Evolutionary conservation across 2,888 invertebrate species (phyloP), one percentile per base, ranked within the genome.

Genomic region (Chymomyza fuscimana): DNA sequence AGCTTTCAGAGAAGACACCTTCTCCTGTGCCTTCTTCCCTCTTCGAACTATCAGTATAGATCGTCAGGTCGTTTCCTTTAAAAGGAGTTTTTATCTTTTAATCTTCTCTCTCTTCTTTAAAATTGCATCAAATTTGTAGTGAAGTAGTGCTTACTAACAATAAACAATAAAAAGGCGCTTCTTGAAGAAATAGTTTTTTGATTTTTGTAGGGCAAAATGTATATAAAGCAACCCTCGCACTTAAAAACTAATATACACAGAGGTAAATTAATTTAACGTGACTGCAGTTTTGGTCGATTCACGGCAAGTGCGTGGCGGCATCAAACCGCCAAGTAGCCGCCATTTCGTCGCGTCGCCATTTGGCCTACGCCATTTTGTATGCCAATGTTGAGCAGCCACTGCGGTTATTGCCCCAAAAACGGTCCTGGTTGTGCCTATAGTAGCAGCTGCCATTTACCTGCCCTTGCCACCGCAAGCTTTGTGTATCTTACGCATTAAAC

Each of bases 181-280:
- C 25, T 25, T 25, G 25, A 25, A 25, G 19, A 25, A 25, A 25
- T 4, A 25, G 4, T 25, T 25, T 25, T 25, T 25, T 25, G 4
- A 22, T 3, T 3, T n/a, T n/a, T n/a, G 19, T 19, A 19, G 1
- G 19, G 19, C 32, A 7, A 32, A 32, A 32, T 9, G 25, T 32
- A 7, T 32, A 7, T 32, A 9, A 9, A 9, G 9, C 32, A 32
- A 32, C 32, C 32, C 32, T 32, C 32, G 32, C 32, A 32, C 5
- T 9, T 7, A 7, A 5, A 32, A 32, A 7, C 32, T 7, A 32
- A 32, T 32, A 32, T 32, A 32, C 32, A 69, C 63, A 63, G 67
- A 74, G 87, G 87, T 86, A 86, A 86, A 86, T 86, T 86, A 86
- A 86, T 86, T 86, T 86, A 88, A 86, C 85, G 85, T 88, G 88